Evolutionary conservation across 2,888 invertebrate species (phyloP).

Genomic region (Coecobrya sp.): DNA sequence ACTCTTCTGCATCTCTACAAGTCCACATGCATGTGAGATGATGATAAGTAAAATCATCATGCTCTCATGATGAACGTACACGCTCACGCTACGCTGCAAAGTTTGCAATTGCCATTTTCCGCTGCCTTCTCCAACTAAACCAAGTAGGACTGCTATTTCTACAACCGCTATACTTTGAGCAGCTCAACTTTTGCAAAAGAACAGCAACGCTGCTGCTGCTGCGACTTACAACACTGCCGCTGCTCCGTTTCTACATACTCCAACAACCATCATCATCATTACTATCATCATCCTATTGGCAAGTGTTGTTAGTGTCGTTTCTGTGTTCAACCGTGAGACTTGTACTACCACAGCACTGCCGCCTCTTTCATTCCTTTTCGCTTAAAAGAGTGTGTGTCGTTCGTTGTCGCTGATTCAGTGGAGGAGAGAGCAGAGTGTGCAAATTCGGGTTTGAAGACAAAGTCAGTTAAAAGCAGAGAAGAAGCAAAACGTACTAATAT

Average conservation of each 20-base stretch:
- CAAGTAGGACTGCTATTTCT: neutral
- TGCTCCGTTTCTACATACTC: neutral
- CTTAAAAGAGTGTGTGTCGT: too few relatives aligned
- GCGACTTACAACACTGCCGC: neutral
- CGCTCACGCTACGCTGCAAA: slow-evolving; percentile 1
- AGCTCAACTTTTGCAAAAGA: neutral
- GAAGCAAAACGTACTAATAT: too few relatives aligned
- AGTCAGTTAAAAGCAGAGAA: too few relatives aligned
- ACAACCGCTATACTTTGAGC: neutral
- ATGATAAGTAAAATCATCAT: neutral
- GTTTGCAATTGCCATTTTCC: slow-evolving; percentile 16
- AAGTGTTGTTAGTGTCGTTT: slow-evolving; percentile 80
- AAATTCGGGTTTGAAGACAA: too few relatives aligned
- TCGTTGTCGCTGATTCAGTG: too few relatives aligned
- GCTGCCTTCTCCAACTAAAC: neutral
- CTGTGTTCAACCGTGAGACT: slow-evolving; percentile 80
- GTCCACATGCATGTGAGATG: too few relatives aligned
- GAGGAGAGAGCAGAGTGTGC: too few relatives aligned
- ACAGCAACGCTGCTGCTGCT: neutral
- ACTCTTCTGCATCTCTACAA: neutral
- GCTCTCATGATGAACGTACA: neutral
- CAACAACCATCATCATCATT: slow-evolving; percentile 46
- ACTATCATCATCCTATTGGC: slow-evolving; percentile 80
- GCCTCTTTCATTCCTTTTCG: neutral
- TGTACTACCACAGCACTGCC: neutral